Evolutionary conservation across 2,797 vertebrate species (phyloP).

Genomic region (Phylloscopus collybita): DNA sequence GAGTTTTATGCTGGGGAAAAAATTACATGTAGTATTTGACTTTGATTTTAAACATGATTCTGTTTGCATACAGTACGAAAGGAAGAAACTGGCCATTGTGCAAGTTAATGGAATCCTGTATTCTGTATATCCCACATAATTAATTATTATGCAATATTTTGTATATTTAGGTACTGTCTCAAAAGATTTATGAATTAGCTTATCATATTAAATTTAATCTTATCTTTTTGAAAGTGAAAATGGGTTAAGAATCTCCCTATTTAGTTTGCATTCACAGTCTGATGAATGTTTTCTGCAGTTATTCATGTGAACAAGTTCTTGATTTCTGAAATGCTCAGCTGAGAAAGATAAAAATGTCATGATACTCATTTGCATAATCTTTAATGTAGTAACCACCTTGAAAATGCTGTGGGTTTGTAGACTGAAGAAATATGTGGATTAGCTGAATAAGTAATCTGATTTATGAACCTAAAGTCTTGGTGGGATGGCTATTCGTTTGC

Average conservation of each 20-base stretch:
- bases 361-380: slow-evolving; percentile 24
- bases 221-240: slow-evolving; percentile 2
- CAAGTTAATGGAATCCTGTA: neutral
- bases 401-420: slow-evolving; percentile 12
- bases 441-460: slow-evolving; percentile 21
- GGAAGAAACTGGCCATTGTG: neutral
- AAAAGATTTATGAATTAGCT: slow-evolving; percentile 1
- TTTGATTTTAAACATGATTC: neutral
- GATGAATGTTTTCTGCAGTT: slow-evolving; percentile 32
- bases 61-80: neutral
- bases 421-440: slow-evolving; percentile 19
- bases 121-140: neutral
- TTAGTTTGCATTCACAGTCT: slow-evolving; percentile 25
- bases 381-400: slow-evolving; percentile 38
- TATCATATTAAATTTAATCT: neutral
- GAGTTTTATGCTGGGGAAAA: neutral
- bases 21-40: neutral
- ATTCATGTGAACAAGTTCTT: slow-evolving; percentile 39
- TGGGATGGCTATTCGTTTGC: neutral
- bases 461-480: neutral
- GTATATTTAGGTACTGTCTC: neutral
- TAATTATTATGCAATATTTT: slow-evolving; percentile 3
- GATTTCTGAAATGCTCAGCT: neutral
- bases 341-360: slow-evolving; percentile 48
- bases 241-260: neutral